Conservation (phyloP, 1,140 invertebrate species). For the Drosophila ambigua region DNA sequence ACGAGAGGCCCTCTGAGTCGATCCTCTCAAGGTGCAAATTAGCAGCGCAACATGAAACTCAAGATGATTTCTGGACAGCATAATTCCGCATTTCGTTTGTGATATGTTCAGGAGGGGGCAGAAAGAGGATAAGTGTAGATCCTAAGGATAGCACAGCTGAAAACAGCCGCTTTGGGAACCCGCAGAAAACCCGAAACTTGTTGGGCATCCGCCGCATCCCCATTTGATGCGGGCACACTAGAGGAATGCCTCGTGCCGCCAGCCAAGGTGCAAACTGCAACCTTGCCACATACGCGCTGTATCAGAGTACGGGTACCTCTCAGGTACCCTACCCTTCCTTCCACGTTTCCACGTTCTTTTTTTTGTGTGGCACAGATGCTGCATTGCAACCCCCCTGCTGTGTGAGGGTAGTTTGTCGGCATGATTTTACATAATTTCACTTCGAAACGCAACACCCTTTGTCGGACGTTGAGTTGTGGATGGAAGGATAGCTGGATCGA, state of each 20-base stretch:
- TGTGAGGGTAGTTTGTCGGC: slow-evolving; percentile 59
- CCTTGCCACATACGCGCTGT: slow-evolving; percentile 37
- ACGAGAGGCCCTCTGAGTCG: slow-evolving; percentile 17
- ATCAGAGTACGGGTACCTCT: slow-evolving; percentile 65
- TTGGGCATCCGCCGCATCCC: slow-evolving; percentile 12
- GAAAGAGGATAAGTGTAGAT: not conserved
- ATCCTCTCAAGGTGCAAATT: slow-evolving; percentile 73
- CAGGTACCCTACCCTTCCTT: slow-evolving; percentile 17
- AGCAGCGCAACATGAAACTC: slow-evolving; percentile 45
- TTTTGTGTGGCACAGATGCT: slow-evolving; percentile 61
- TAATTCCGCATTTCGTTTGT: not conserved
- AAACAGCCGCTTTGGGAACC: slow-evolving; percentile 24
- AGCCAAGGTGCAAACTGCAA: slow-evolving; percentile 69
- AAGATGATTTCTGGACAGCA: too few relatives aligned
- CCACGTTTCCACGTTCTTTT: slow-evolving; percentile 1
- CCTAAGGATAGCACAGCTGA: slow-evolving; percentile 8
- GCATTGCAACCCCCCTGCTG: slow-evolving; percentile 52
- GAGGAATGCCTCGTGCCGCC: slow-evolving; percentile 65
- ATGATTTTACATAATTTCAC: slow-evolving; percentile 65
- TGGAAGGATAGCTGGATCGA: slow-evolving; percentile 19
- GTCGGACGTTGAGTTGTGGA: slow-evolving; percentile 17
- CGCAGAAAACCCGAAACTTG: slow-evolving; percentile 41
- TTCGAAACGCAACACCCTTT: slow-evolving; percentile 34
- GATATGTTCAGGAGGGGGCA: not conserved
- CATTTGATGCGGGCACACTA: slow-evolving; percentile 39